phyloP scores from a whole-genome alignment of 2,888 invertebrate species.

The Netelia inedita region DNA sequence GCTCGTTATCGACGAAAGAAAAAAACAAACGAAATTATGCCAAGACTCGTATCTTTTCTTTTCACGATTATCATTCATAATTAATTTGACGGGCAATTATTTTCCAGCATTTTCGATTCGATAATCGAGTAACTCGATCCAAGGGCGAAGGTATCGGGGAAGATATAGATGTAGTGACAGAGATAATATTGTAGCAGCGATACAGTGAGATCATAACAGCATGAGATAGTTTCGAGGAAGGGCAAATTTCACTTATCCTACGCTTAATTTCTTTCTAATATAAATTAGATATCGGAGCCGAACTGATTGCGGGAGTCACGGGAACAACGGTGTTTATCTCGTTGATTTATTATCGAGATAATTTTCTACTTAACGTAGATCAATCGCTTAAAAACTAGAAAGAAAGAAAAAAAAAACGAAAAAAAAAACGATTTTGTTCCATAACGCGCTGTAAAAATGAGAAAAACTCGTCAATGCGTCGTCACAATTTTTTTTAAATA shows the following conservation, averaged over 20 bases:
- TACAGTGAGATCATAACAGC: constrained; percentile 57
- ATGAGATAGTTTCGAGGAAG: constrained; percentile 52
- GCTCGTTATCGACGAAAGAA: neutral
- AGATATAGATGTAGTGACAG: constrained; percentile 65
- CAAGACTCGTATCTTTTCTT: neutral
- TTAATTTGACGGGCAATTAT: neutral
- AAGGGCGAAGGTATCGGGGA: constrained; percentile 49
- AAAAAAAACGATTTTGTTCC: constrained; percentile 7
- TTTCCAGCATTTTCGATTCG: neutral
- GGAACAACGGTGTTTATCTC: constrained; percentile 47
- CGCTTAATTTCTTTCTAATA: neutral
- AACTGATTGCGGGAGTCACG: constrained; percentile 21
- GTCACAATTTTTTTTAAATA: constrained; percentile 53
- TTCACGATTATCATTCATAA: constrained; percentile 4
- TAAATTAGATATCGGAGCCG: constrained; percentile 13
- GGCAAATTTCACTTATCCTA: constrained; percentile 55
- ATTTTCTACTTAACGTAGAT: constrained; percentile 38
- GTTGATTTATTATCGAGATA: constrained; percentile 60
- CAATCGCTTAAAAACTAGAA: constrained; percentile 59
- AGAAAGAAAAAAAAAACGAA: constrained; percentile 33
- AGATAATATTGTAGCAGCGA: constrained; percentile 59
- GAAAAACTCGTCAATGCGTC: constrained; percentile 27
- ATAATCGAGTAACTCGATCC: constrained; percentile 1
- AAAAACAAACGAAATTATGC: neutral
- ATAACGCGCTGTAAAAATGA: constrained; percentile 21